Conservation (phyloP, 2,113 vertebrate species). For the Scolopax mira region DNA sequence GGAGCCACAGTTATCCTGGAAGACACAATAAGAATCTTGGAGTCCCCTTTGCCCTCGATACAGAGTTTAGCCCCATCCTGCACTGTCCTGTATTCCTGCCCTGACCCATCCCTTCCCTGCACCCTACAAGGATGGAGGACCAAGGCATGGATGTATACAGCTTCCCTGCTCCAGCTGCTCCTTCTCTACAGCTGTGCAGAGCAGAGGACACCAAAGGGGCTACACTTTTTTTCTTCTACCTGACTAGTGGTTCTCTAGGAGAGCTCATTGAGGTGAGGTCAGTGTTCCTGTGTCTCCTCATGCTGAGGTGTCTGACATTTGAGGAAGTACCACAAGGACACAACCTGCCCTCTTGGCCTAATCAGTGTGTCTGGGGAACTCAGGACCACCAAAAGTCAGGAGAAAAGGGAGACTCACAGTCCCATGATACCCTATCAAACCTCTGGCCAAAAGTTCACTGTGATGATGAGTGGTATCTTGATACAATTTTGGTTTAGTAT, state of each 20-base stretch:
- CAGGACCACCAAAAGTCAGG: background rate
- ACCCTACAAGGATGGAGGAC: too few relatives aligned
- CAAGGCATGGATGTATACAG: fast-evolving
- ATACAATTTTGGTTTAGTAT: background rate
- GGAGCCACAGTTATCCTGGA: background rate
- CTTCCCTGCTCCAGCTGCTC: background rate
- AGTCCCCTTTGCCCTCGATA: background rate
- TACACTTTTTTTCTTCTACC: background rate
- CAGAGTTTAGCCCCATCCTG: background rate
- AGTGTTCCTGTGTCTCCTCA: background rate
- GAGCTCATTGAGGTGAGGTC: background rate
- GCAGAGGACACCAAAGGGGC: background rate
- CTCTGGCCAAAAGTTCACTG: background rate
- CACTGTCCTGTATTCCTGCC: too few relatives aligned
- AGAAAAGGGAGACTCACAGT: background rate
- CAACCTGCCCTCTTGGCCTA: background rate
- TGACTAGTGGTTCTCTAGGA: background rate
- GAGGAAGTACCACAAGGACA: background rate
- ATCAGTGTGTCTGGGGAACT: background rate
- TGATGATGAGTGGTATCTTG: background rate
- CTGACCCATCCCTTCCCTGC: background rate
- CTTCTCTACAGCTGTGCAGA: background rate
- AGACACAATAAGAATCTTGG: background rate
- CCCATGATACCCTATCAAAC: background rate
- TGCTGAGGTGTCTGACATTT: background rate